Evolutionary conservation across 2,888 invertebrate genomes (phyloP), one percentile per base, ranked within the genome.

Genomic region (Hyalella azteca): DNA sequence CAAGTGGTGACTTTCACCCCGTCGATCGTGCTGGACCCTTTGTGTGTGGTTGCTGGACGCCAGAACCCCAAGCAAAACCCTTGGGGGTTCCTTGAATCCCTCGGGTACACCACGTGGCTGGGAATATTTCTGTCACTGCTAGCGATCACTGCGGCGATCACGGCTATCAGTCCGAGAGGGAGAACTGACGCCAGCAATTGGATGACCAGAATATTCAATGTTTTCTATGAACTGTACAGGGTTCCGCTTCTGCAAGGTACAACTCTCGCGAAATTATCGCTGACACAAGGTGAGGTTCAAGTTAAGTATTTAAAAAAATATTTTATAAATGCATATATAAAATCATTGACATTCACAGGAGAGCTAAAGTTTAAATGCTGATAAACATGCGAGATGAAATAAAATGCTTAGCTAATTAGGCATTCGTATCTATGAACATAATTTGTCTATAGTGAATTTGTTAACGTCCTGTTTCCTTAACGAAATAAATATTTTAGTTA

Each of bases 1-100:
- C 29, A 50, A 29, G 80, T 45, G n/a, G 80, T 78, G 13, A 77
- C 77, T 32, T 80, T 73, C 80, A 80, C 78, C 9, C 48, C 39
- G 7, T 54, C 78, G 3, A 49, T 80, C n/a, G 49, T 80, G 19
- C 32, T 78, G 2, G 80, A 78, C 66, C 49, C 48, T n/a, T 50
- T 76, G n/a, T 50, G 41, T 13, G 66, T 80, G 29, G 22, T 50
- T 0, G 73, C 80, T 0, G 49, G 50, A 15, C 59, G 77, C 40
- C 77, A 54, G 36, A n/a, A 4, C 39, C 41, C 73, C 11, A 77
- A 78, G 50, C 40, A 49, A 15, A 77, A 80, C 73, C 80, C 80
- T 13, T 80, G 78, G 78, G 73, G 80, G 11, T 80, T 80, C 15
- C 9, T 66, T 19, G 15, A 49, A 26, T 36, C 66, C 13, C 66